These are phyloP conservation scores for Tetanocera ferruginea DNA, from an alignment of 2,888 invertebrate genomes.

Conservation along the genomic window DNA sequence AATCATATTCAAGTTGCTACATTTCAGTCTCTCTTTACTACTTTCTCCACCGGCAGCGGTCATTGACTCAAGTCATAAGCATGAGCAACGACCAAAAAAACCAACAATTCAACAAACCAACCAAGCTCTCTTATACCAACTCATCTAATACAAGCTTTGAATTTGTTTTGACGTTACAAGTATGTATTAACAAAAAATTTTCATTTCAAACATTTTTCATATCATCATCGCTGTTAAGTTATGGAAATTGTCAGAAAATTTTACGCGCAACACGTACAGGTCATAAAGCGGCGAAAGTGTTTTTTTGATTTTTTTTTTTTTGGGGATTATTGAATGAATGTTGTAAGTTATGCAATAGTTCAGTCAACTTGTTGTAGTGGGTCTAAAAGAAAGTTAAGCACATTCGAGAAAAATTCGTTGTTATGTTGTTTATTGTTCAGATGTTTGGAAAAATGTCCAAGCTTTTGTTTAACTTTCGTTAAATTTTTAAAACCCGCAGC, in stretches of 20 bases:
- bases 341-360: slow-evolving; percentile 13
- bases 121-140: too few species aligned
- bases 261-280: not conserved
- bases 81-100: not conserved
- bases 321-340: not conserved
- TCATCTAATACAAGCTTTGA: not conserved
- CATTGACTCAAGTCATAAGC: not conserved
- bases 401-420: too few species aligned
- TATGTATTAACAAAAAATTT: not conserved
- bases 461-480: too few species aligned
- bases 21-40: slow-evolving; percentile 14
- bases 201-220: not conserved
- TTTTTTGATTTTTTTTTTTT: too few species aligned
- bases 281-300: slow-evolving; percentile 15
- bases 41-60: slow-evolving; percentile 19
- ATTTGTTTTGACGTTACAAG: not conserved
- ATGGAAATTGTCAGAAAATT: slow-evolving; percentile 5
- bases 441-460: too few species aligned
- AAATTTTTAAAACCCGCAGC: too few species aligned
- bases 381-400: slow-evolving; percentile 10
- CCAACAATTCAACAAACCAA: not conserved
- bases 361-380: slow-evolving; percentile 10
- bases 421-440: too few species aligned
- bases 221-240: not conserved
- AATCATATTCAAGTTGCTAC: not conserved